Conservation (phyloP, 2,797 vertebrate species). For the Momotus momota region DNA sequence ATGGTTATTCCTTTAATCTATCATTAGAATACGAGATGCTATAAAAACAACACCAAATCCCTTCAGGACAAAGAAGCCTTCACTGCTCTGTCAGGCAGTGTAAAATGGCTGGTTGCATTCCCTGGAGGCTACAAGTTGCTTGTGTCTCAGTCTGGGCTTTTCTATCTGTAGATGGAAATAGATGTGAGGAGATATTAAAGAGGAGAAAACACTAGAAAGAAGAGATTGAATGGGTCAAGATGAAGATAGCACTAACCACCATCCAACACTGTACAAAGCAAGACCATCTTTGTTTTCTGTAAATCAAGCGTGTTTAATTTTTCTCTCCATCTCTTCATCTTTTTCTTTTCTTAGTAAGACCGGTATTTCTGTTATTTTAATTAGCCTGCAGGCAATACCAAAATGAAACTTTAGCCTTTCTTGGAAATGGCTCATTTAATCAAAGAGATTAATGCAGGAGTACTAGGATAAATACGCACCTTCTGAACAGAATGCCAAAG, state of each 20-base stretch:
- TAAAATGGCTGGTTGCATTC: not conserved
- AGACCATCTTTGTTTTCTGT: conserved; percentile 36
- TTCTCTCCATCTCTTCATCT: not conserved
- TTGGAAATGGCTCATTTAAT: not conserved
- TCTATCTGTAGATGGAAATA: not conserved
- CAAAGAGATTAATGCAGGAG: not conserved
- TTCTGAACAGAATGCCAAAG: not conserved
- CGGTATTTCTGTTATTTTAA: conserved; percentile 3
- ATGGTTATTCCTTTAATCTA: not conserved
- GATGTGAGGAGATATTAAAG: not conserved
- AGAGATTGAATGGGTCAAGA: not conserved
- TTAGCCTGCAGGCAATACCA: not conserved
- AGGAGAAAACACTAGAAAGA: not conserved
- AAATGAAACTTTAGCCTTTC: not conserved
- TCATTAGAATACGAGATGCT: not conserved
- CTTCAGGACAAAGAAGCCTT: not conserved
- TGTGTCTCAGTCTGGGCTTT: not conserved
- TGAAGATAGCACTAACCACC: not conserved
- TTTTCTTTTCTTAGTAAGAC: not conserved
- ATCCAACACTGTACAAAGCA: not conserved
- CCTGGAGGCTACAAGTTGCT: not conserved
- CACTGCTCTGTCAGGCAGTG: not conserved
- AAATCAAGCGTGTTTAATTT: not conserved
- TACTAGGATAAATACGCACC: not conserved
- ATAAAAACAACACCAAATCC: not conserved